Evolutionary conservation across 2,113 vertebrate genomes (phyloP), one percentile per base, ranked within the genome.

Genomic region (Reinhardtius hippoglossoides): DNA sequence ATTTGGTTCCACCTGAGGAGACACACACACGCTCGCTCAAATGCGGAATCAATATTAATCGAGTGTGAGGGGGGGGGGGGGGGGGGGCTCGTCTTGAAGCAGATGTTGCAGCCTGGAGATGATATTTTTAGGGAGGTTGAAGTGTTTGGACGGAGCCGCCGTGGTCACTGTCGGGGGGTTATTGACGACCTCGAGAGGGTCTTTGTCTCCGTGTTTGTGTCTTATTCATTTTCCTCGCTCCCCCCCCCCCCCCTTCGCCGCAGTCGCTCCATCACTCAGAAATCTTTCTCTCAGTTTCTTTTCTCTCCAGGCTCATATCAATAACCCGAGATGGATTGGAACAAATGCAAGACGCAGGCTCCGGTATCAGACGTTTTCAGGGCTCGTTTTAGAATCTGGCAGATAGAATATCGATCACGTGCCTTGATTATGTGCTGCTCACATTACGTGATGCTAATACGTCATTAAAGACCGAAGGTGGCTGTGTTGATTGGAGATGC

Each of bases 41-140:
- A 87, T 74, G 88, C 88, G 85, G 89, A 86, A 94, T 93, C 93
- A 91, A 94, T 94, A 93, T 88, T 85, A 91, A 93, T 93, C 75
- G 90, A 92, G 84, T 92, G 16, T 64, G 48, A 60, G 61, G 61
- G 24, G 60, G 59, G 61, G 66, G 66, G 61, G 61, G 24, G 60
- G 59, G 61, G 66, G 66, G n/a, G 48, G 13, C 1, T 40, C 9
- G 46, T 52, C 79, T 87, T 80, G 46, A 67, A 85, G 82, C 78
- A 76, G 74, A 83, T 76, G 85, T 83, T 87, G 81, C 82, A 80
- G 88, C 74, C 68, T 80, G 82, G 82, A 88, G 84, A 89, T 89
- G 80, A 91, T 90, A 91, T 91, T 91, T 91, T 92, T 80, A 89
- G 79, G 62, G 20, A 59, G 42, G 67, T 40, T 74, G 74, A 79